Evolutionary conservation across 2,797 vertebrate genomes (phyloP).

Genomic region (Dendrocincla fuliginosa): DNA sequence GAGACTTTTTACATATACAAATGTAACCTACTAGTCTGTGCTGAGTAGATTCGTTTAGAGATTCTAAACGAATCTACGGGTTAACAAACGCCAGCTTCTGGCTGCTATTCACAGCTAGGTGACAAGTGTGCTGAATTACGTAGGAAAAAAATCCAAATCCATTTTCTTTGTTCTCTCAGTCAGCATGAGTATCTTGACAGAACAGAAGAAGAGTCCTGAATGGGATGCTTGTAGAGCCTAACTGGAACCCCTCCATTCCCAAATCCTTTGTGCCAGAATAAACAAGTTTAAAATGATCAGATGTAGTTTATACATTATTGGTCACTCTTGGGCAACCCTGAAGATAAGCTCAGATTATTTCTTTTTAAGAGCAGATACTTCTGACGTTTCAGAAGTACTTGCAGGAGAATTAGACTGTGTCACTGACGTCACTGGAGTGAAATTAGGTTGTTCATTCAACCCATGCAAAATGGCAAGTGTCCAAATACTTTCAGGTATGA

Average conservation of each 20-base stretch:
- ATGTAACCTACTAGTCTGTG: neutral
- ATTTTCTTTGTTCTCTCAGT: constrained; percentile 2
- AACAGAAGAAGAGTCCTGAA: neutral
- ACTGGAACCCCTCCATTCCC: neutral
- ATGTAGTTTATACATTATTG: neutral
- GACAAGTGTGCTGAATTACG: neutral
- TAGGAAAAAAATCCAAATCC: neutral
- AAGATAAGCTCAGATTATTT: constrained; percentile 5
- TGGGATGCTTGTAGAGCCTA: neutral
- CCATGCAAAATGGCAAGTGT: constrained; percentile 26
- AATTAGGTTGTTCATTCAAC: constrained; percentile 32
- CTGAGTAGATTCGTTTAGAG: neutral
- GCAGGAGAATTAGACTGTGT: neutral
- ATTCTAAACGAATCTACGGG: neutral
- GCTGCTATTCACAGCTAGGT: neutral
- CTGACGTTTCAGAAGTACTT: neutral
- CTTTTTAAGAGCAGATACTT: neutral
- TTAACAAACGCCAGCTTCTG: neutral
- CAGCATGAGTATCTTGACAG: neutral
- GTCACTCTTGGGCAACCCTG: neutral
- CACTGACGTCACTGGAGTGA: neutral
- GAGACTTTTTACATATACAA: neutral
- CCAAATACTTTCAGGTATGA: constrained; percentile 52
- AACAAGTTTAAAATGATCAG: constrained; percentile 22
- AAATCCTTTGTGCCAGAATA: constrained; percentile 5